A percentile compares a stretch with the other conserved stretches of the same genome.
Conservation (phyloP, 1,140 invertebrate species). For the Triops longicaudatus region DNA sequence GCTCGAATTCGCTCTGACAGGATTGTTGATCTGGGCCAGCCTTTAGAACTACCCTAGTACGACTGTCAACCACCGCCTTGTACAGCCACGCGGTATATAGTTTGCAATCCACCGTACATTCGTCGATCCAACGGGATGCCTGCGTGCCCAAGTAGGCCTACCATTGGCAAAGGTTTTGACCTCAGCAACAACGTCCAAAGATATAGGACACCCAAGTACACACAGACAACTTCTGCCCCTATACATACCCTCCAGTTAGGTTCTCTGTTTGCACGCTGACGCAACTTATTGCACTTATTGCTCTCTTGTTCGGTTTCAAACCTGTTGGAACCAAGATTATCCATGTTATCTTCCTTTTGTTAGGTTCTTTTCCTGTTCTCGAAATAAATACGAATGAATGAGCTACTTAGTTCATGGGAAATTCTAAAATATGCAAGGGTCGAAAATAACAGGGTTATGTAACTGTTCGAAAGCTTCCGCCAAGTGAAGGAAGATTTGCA, state of each 20-base stretch:
- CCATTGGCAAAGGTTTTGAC: not conserved
- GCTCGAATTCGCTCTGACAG: not conserved
- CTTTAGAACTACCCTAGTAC: not conserved
- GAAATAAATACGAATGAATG: no score
- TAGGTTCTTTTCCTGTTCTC: no score
- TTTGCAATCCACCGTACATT: not conserved
- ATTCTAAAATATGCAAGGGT: no score
- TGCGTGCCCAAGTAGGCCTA: not conserved
- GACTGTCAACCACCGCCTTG: not conserved
- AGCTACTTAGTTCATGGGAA: no score
- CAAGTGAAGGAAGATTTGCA: no score
- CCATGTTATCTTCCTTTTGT: no score
- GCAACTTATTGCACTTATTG: not conserved
- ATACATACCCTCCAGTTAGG: not conserved
- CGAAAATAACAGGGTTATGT: no score
- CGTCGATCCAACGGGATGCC: not conserved
- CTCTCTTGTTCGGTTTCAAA: no score
- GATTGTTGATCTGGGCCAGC: not conserved
- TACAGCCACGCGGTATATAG: not conserved
- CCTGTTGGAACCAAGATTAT: no score
- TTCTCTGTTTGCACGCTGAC: not conserved
- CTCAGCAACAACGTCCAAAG: not conserved
- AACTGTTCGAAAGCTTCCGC: no score
- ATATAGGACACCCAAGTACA: not conserved
- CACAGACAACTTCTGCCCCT: not conserved